A percentile compares a stretch with the other conserved stretches of the same genome.
These are phyloP conservation scores for Salminus brasiliensis DNA, from an alignment of 2,113 vertebrate species.

Conservation along the genomic window DNA sequence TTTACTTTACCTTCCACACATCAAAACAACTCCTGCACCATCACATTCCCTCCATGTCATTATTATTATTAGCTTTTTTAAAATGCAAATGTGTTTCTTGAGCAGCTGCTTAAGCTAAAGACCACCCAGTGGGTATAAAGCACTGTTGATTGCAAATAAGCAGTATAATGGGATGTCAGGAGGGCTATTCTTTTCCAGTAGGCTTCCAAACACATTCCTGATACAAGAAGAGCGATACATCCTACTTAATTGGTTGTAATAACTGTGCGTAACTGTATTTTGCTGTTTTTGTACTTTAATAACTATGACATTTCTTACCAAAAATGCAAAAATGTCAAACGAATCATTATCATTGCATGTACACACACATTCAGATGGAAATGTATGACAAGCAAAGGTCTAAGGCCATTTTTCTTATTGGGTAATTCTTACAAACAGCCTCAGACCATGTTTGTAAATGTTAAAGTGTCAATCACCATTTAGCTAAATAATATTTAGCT, in stretches of 20 bases:
- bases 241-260: too few species aligned
- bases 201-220: constrained; percentile 38
- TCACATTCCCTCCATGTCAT: constrained; percentile 44
- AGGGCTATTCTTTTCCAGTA: constrained; percentile 56
- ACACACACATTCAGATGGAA: too few species aligned
- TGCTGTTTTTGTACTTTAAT: not conserved
- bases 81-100: constrained; percentile 67
- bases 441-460: too few species aligned
- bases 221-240: constrained; percentile 55
- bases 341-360: too few species aligned
- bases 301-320: not conserved
- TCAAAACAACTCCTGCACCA: constrained; percentile 31
- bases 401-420: too few species aligned
- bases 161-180: constrained; percentile 53
- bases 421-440: too few species aligned
- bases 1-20: constrained; percentile 34
- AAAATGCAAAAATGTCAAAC: too few species aligned
- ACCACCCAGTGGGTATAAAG: constrained; percentile 66
- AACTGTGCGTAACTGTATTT: not conserved
- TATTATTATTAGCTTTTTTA: constrained; percentile 62
- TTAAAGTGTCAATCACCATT: too few species aligned
- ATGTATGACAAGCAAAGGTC: too few species aligned
- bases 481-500: too few species aligned
- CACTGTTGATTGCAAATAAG: constrained; percentile 67
- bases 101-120: constrained; percentile 61